Conservation (phyloP, 2,888 invertebrate species). For the Phymatocera aterrima region DNA sequence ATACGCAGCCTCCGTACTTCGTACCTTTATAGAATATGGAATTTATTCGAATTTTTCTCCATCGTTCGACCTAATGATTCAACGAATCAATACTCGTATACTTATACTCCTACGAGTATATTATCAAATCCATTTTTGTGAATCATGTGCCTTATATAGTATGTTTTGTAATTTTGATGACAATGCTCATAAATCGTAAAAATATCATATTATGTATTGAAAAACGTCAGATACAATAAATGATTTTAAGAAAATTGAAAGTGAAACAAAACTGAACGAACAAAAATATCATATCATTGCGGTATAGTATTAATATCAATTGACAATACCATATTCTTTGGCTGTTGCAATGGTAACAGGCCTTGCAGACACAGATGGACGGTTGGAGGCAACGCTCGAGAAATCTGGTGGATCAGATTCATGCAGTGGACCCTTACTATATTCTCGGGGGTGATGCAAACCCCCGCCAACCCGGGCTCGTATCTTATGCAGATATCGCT, state of each 20-base stretch:
- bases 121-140: constrained; percentile 29
- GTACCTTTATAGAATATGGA: constrained; percentile 35
- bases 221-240: constrained; percentile 34
- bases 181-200: constrained; percentile 39
- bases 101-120: constrained; percentile 2
- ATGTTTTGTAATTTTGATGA: constrained; percentile 43
- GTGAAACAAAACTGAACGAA: neutral
- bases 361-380: constrained; percentile 80
- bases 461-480: constrained; percentile 53
- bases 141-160: constrained; percentile 47
- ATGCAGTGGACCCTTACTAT: constrained; percentile 86
- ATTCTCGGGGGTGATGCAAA: constrained; percentile 70
- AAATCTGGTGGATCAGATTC: constrained; percentile 84
- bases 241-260: constrained; percentile 52
- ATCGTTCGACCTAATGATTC: constrained; percentile 21
- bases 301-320: constrained; percentile 45
- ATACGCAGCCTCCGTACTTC: constrained; percentile 45
- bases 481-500: constrained; percentile 83
- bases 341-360: constrained; percentile 78
- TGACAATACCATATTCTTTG: constrained; percentile 66
- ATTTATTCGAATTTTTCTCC: constrained; percentile 37
- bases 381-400: constrained; percentile 84
- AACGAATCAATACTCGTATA: constrained; percentile 2
- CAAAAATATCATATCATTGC: constrained; percentile 26
- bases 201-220: constrained; percentile 34